Evolutionary conservation across 30 jellyfish, hydroid and myxozoan genomes (phyloP).

Genomic region (Haliclystus octoradiatus): DNA sequence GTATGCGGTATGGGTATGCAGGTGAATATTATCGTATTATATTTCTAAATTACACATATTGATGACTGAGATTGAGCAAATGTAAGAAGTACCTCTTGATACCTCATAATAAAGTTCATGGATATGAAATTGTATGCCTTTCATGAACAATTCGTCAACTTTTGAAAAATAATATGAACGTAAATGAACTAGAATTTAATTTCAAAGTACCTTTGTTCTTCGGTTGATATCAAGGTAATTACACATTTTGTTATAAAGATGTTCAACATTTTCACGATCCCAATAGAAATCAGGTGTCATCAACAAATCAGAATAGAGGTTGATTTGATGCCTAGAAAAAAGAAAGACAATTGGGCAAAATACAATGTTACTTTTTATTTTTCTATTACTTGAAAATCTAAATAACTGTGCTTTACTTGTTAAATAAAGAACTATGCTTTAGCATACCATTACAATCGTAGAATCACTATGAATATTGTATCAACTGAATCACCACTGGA

Average conservation of each 20-base stretch:
- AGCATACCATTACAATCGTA: neutral
- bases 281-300: slow-evolving; percentile 95
- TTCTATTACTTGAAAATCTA: neutral
- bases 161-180: too few relatives aligned
- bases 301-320: slow-evolving; percentile 71
- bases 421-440: too few relatives aligned
- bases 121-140: too few relatives aligned
- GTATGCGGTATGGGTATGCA: too few relatives aligned
- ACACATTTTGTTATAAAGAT: slow-evolving; percentile 74
- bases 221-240: slow-evolving; percentile 78
- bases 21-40: too few relatives aligned
- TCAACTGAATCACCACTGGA: neutral
- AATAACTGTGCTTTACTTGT: neutral
- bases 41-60: too few relatives aligned
- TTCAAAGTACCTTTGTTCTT: slow-evolving; percentile 71
- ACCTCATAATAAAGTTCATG: too few relatives aligned
- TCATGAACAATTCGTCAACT: too few relatives aligned
- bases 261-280: slow-evolving; percentile 93
- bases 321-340: slow-evolving; percentile 80
- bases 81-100: too few relatives aligned
- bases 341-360: neutral
- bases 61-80: too few relatives aligned
- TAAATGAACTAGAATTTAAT: too few relatives aligned
- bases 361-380: neutral
- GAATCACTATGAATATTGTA: neutral